phyloP scores from a whole-genome alignment of 2,113 vertebrate species.

The Hucho hucho region DNA sequence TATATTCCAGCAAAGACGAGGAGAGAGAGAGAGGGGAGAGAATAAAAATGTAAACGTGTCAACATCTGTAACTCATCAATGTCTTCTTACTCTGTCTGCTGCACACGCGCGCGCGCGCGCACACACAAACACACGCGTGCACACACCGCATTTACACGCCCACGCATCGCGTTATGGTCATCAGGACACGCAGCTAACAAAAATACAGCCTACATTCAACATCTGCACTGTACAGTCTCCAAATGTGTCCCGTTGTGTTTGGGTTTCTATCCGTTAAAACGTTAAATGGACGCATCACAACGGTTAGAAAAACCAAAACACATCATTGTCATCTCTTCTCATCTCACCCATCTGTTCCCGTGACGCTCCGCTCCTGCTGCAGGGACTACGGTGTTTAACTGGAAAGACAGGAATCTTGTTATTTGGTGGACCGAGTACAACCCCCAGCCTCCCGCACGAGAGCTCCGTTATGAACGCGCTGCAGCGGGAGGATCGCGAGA shows the following conservation, averaged over 20 bases:
- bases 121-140: neutral
- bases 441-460: slow-evolving; percentile 35
- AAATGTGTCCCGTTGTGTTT: neutral
- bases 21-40: slow-evolving; percentile 4
- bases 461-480: slow-evolving; percentile 54
- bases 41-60: slow-evolving; percentile 74
- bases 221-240: slow-evolving; percentile 53
- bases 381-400: slow-evolving; percentile 33
- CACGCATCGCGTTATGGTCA: slow-evolving; percentile 20
- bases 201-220: slow-evolving; percentile 14
- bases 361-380: slow-evolving; percentile 46
- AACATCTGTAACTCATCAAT: slow-evolving; percentile 78
- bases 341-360: slow-evolving; percentile 70
- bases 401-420: slow-evolving; percentile 12
- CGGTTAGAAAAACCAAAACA: neutral
- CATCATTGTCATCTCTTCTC: neutral
- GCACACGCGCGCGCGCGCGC: neutral
- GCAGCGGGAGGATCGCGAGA: slow-evolving; percentile 61
- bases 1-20: neutral
- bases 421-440: slow-evolving; percentile 29
- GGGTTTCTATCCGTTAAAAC: neutral
- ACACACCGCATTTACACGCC: slow-evolving; percentile 25
- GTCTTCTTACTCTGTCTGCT: slow-evolving; percentile 26
- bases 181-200: slow-evolving; percentile 10
- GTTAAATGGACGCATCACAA: no score